phyloP scores from a whole-genome alignment of 2,113 vertebrate genomes.

The Erythrocercus mccallii region DNA sequence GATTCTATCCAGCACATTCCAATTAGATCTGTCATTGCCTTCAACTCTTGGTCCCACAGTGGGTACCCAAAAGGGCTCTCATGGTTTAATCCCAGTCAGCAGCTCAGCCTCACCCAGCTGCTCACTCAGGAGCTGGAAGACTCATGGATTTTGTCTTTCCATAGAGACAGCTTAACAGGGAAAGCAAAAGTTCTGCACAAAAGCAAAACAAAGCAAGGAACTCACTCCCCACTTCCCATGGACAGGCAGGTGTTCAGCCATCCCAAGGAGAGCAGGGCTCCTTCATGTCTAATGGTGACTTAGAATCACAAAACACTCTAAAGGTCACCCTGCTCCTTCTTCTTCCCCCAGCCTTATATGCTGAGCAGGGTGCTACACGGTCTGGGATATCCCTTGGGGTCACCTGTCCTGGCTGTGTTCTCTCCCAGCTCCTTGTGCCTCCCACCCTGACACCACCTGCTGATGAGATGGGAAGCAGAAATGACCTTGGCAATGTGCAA shows the following conservation, averaged over 20 bases:
- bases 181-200: neutral
- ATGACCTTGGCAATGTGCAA: neutral
- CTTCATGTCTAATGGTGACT: rapidly evolving
- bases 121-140: neutral
- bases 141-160: too few species aligned
- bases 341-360: too few species aligned
- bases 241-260: neutral
- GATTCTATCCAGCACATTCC: neutral
- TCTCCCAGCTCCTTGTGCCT: neutral
- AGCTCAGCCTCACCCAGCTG: neutral
- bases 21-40: neutral
- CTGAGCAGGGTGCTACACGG: neutral
- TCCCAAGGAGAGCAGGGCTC: neutral
- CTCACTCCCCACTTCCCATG: neutral
- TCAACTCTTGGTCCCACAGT: too few species aligned
- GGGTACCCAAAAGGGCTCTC: neutral
- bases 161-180: neutral
- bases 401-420: neutral
- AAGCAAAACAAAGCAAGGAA: neutral
- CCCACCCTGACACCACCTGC: rapidly evolving
- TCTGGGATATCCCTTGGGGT: neutral
- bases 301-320: neutral
- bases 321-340: neutral
- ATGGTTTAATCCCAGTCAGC: rapidly evolving
- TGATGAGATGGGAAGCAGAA: neutral